phyloP scores from a whole-genome alignment of 2,113 vertebrate genomes.

The Poeciliopsis prolifica region DNA sequence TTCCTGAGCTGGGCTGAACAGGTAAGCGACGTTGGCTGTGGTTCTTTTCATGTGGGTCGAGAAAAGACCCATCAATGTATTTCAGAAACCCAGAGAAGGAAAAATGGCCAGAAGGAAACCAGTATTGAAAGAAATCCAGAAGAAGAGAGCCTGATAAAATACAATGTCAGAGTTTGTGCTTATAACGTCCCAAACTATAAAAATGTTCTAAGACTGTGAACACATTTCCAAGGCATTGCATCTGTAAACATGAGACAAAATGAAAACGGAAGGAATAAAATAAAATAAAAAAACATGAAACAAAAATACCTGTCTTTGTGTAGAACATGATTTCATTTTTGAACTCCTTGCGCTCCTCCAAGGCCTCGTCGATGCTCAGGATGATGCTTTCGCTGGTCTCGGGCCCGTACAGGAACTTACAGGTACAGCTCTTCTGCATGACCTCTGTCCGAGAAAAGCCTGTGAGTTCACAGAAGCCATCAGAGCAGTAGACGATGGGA shows the following conservation, averaged over 20 bases:
- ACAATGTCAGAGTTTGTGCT: not conserved
- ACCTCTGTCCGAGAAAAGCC: slow-evolving; percentile 95
- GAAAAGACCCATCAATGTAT: too few relatives aligned
- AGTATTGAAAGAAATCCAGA: not conserved
- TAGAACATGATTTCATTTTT: slow-evolving; percentile 99
- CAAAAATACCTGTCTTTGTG: slow-evolving; percentile 82
- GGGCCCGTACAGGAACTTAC: slow-evolving; percentile 93
- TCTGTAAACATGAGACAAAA: not conserved
- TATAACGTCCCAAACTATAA: not conserved
- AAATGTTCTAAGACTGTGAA: too few relatives aligned
- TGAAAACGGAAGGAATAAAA: not conserved
- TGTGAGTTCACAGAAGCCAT: slow-evolving; percentile 98
- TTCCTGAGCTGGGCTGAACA: too few relatives aligned
- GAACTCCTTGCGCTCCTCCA: slow-evolving; percentile 95
- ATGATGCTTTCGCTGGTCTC: slow-evolving; percentile 94
- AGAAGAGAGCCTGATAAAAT: not conserved
- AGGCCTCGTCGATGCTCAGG: slow-evolving; percentile 89
- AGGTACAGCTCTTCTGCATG: slow-evolving; percentile 98
- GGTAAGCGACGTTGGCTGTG: too few relatives aligned
- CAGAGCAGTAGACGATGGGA: slow-evolving; percentile 98
- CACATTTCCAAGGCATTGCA: not conserved
- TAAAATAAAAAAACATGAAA: not conserved
- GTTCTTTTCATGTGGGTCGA: too few relatives aligned
- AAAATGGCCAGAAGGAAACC: slow-evolving; percentile 1
- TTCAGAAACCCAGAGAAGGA: not conserved